Evolutionary conservation across 2,113 vertebrate genomes (phyloP).

Genomic region (Colius striatus): DNA sequence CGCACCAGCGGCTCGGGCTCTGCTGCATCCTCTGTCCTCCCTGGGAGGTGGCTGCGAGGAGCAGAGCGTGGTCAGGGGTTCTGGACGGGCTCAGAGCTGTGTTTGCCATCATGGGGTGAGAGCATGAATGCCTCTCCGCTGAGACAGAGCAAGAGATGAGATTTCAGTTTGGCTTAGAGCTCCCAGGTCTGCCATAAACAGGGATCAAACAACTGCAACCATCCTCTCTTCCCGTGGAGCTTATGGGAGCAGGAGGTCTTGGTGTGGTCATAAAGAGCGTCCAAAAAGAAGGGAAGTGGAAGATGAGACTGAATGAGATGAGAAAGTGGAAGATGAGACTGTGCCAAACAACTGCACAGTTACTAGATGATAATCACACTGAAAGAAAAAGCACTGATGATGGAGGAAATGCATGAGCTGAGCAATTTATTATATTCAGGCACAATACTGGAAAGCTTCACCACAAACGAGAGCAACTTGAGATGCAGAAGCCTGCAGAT

Average conservation of each 20-base stretch:
- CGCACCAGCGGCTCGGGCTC: neutral
- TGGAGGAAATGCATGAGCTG: neutral
- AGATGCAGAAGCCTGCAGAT: neutral
- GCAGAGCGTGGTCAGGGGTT: neutral
- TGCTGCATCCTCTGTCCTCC: neutral
- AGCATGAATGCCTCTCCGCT: no score
- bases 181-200: fast-evolving
- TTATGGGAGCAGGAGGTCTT: neutral
- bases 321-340: no score
- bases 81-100: neutral
- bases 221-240: no score
- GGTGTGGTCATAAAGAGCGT: neutral
- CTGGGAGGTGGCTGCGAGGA: neutral
- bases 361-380: neutral
- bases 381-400: neutral
- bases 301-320: no score
- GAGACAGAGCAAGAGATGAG: neutral
- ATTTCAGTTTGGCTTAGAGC: neutral
- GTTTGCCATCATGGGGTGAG: neutral
- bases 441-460: neutral
- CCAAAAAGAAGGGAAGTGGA: neutral
- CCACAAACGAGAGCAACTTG: no score
- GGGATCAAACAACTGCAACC: neutral
- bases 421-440: neutral
- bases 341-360: no score